Evolutionary conservation across 2,888 invertebrate genomes (phyloP), one percentile per base, ranked within the genome.

Genomic region (Oscheius sp.): DNA sequence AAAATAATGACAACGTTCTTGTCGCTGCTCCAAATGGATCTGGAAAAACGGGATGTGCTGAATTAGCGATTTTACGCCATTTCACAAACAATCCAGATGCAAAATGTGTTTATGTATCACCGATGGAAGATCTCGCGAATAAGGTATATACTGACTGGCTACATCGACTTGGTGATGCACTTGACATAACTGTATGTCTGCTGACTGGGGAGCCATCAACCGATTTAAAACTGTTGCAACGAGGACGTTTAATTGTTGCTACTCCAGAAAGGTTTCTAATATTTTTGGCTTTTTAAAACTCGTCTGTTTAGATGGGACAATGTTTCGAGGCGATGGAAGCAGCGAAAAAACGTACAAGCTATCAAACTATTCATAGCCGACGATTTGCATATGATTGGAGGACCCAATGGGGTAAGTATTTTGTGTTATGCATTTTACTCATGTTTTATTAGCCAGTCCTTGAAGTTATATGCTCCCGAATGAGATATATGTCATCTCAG

Each of bases 131-230:
- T 0, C 88, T 96, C 1, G 95, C 95, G 91, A 64, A 95, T 51
- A 87, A 88, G 86, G 81, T 87, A 41, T 95, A 93, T 87, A 90
- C 91, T 0, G 95, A 96, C 84, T 97, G 96, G 94, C 91, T 92
- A 80, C 90, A 91, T 20, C 69, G 82, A 87, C 95, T 98, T 86
- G 91, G 91, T 28, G 74, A 77, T 17, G 82, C 81, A 47, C 89
- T 97, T 66, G 92, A 92, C 6, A 91, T 94, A 76, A 92, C 87
- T 65, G 89, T 90, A 9, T 96, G 97, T 0, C 89, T 94, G 57
- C 87, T 98, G 65, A 97, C 97, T 0, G 98, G 98, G 0, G 97
- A 98, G 87, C 96, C 97, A 0, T 94, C 94, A 0, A 95, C 95
- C 0, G 98, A 99, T 88, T 90, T 97, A 81, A 98, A 98, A 86